These are phyloP conservation scores for Rana temporaria DNA, from an alignment of 2,113 vertebrate genomes.

Conservation along the genomic window DNA sequence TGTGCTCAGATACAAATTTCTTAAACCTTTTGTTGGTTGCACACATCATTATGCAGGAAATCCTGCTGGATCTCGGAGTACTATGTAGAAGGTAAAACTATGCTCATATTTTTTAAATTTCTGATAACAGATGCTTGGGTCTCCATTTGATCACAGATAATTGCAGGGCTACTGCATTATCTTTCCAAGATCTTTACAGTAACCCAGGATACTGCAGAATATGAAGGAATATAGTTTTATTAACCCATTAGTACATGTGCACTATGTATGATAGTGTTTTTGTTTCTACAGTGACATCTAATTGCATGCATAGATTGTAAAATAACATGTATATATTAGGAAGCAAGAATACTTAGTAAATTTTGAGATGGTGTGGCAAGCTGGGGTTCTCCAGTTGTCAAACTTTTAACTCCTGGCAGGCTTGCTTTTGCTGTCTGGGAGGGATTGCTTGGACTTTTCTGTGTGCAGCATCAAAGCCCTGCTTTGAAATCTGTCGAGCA, in stretches of 20 bases:
- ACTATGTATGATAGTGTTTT: neutral
- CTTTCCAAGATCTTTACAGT: neutral
- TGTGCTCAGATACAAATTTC: no score
- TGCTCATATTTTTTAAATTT: neutral
- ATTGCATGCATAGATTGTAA: slow-evolving; percentile 40
- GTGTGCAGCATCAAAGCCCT: neutral
- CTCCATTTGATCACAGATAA: neutral
- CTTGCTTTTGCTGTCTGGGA: neutral
- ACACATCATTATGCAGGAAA: no score
- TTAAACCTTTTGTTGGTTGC: no score
- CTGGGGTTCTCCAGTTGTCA: no score
- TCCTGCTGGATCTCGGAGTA: no score
- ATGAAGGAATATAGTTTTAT: neutral
- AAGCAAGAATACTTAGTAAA: neutral
- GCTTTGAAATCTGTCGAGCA: neutral
- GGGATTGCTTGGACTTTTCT: neutral
- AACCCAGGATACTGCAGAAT: neutral
- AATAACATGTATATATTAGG: slow-evolving; percentile 1
- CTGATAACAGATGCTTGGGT: neutral
- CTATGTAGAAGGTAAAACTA: no score
- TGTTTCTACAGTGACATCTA: neutral
- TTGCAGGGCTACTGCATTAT: neutral
- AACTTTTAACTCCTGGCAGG: no score
- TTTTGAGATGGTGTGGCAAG: neutral
- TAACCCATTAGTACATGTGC: neutral